phyloP scores from a whole-genome alignment of 2,888 invertebrate species.

The Abrostola triplasia region DNA sequence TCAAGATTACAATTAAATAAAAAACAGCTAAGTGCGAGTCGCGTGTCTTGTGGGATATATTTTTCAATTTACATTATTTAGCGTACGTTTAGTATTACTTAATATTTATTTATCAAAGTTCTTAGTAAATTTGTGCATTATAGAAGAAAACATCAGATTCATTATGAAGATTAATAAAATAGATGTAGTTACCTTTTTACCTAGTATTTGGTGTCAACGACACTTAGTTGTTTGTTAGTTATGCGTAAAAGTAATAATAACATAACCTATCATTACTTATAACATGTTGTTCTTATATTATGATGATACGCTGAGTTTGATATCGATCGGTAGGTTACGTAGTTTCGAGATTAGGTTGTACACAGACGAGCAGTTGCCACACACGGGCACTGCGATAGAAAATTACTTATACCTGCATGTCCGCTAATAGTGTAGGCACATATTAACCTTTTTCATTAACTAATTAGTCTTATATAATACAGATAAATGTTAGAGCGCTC shows the following conservation, averaged over 20 bases:
- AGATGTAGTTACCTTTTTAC: too few relatives aligned
- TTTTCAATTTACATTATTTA: constrained; percentile 7
- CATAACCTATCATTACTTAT: background rate
- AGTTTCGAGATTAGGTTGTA: background rate
- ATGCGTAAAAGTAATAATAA: background rate
- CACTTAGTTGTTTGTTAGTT: too few relatives aligned
- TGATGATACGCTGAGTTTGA: background rate
- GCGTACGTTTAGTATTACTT: background rate
- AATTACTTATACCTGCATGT: constrained; percentile 3
- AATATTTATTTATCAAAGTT: background rate
- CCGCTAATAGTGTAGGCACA: background rate
- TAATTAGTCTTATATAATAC: constrained; percentile 14
- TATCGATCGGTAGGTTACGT: background rate
- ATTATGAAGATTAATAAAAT: too few relatives aligned
- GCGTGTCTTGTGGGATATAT: constrained; percentile 32
- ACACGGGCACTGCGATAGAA: background rate
- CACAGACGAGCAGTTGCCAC: background rate
- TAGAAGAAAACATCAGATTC: too few relatives aligned
- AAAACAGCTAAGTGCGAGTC: constrained; percentile 57
- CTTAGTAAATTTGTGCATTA: too few relatives aligned
- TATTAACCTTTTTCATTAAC: background rate
- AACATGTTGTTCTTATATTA: background rate
- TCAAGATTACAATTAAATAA: constrained; percentile 80
- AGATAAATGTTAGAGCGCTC: background rate
- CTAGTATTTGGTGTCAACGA: too few relatives aligned